Conservation (phyloP, 2,888 invertebrate genomes). For the Apodemia mormo region DNA sequence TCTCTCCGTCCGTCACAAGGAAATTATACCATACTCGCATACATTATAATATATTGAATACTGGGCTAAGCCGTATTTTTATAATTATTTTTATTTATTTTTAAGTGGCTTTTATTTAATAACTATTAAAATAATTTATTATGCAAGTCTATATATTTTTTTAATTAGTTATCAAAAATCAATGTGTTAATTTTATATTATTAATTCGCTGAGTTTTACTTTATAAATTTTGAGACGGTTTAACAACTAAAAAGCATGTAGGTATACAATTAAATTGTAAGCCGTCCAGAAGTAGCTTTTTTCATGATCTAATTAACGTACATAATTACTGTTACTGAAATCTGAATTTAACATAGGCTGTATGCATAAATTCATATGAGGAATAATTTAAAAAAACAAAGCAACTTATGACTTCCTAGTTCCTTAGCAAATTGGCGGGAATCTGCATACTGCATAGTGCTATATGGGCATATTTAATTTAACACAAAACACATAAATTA, state of each 20-base stretch:
- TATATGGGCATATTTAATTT: too few relatives aligned
- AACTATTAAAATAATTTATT: neutral
- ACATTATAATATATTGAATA: neutral
- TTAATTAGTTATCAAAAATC: too few relatives aligned
- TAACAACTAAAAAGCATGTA: conserved; percentile 45
- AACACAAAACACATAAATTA: too few relatives aligned
- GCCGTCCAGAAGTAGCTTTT: conserved; percentile 69
- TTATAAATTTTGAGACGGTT: conserved; percentile 26
- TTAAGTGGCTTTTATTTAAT: neutral
- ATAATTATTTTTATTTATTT: neutral
- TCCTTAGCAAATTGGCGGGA: too few relatives aligned
- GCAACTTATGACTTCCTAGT: too few relatives aligned
- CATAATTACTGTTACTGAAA: conserved; percentile 21
- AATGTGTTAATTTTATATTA: neutral
- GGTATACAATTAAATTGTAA: conserved; percentile 61
- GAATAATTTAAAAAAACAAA: neutral
- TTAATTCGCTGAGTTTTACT: neutral
- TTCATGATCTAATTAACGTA: conserved; percentile 45
- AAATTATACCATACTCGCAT: conserved; percentile 12
- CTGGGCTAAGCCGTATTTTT: neutral
- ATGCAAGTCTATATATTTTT: neutral
- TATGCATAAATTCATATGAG: conserved; percentile 2
- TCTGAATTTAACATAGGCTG: conserved; percentile 18
- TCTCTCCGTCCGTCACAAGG: conserved; percentile 34
- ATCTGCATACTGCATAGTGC: too few relatives aligned